Percentiles rank a stretch among this genome's conserved stretches.
These are phyloP conservation scores for Alloplasta piceator DNA, from an alignment of 2,888 invertebrate species.

Conservation along the genomic window DNA sequence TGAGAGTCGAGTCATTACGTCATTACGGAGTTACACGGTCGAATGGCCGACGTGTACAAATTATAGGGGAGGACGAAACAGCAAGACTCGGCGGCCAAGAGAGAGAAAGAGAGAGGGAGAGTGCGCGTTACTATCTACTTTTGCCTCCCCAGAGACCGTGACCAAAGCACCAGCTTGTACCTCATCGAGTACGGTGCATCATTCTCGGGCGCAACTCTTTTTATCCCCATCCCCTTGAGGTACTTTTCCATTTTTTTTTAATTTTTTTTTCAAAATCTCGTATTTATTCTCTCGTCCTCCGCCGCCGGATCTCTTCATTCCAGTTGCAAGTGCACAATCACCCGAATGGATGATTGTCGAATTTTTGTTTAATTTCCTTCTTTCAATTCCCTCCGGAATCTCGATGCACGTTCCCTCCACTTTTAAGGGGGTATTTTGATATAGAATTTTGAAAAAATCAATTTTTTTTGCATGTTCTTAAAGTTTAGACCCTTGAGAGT, in stretches of 20 bases:
- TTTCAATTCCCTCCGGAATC: too few species aligned
- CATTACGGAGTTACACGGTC: conserved; percentile 81
- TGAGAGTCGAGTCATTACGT: conserved; percentile 78
- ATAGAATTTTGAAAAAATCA: too few species aligned
- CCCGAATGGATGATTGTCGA: neutral
- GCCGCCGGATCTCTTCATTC: conserved; percentile 9
- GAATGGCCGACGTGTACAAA: conserved; percentile 79
- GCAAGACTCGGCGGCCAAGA: conserved; percentile 65
- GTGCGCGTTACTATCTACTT: conserved; percentile 34
- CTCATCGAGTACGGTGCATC: conserved; percentile 58
- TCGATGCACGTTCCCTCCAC: too few species aligned
- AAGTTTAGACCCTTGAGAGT: too few species aligned
- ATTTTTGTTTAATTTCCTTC: neutral
- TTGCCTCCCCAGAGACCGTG: conserved; percentile 56
- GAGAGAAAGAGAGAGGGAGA: neutral
- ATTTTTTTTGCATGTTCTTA: too few species aligned
- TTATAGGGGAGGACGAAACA: conserved; percentile 74
- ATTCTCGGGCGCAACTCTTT: conserved; percentile 19
- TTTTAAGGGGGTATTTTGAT: too few species aligned
- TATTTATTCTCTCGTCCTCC: conserved; percentile 12
- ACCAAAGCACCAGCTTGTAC: conserved; percentile 51
- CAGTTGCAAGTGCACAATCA: neutral
- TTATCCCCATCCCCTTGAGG: neutral
- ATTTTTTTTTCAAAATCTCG: conserved; percentile 1
- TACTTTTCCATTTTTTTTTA: neutral